Conservation (phyloP, 2,797 vertebrate species). For the Saguinus oedipus region DNA sequence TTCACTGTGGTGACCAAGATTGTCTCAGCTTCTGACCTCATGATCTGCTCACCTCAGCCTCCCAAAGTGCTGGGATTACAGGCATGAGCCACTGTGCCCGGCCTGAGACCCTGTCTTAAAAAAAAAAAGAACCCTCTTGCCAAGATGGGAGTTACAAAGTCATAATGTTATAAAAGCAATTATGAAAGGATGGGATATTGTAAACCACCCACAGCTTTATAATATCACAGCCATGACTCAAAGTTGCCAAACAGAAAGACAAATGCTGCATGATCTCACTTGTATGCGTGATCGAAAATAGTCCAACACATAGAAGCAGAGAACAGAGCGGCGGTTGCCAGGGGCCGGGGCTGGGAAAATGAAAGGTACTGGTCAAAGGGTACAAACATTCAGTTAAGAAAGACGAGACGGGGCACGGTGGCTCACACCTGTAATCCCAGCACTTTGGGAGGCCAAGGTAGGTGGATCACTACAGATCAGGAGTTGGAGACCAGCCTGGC, state of each 20-base stretch:
- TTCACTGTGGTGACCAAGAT: too few species aligned
- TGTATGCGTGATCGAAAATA: neutral
- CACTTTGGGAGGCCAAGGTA: neutral
- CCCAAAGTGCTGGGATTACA: too few species aligned
- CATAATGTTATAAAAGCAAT: neutral
- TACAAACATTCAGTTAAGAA: neutral
- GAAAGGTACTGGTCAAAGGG: neutral
- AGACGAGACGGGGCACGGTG: accelerated
- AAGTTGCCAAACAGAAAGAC: neutral
- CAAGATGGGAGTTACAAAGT: neutral
- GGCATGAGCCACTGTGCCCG: too few species aligned
- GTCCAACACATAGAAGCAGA: neutral
- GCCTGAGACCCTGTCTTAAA: too few species aligned
- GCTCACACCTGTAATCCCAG: neutral
- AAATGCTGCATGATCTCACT: neutral
- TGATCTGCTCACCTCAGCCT: too few species aligned
- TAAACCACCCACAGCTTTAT: neutral
- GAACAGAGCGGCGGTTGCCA: neutral
- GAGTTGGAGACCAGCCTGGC: neutral
- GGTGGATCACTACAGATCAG: neutral
- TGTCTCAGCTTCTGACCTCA: too few species aligned
- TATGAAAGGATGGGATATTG: neutral
- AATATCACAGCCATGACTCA: too few species aligned
- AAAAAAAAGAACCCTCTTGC: neutral
- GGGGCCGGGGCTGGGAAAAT: neutral